These are phyloP conservation scores for Calameuta pallipes DNA, from an alignment of 2,888 invertebrate species.

Conservation along the genomic window DNA sequence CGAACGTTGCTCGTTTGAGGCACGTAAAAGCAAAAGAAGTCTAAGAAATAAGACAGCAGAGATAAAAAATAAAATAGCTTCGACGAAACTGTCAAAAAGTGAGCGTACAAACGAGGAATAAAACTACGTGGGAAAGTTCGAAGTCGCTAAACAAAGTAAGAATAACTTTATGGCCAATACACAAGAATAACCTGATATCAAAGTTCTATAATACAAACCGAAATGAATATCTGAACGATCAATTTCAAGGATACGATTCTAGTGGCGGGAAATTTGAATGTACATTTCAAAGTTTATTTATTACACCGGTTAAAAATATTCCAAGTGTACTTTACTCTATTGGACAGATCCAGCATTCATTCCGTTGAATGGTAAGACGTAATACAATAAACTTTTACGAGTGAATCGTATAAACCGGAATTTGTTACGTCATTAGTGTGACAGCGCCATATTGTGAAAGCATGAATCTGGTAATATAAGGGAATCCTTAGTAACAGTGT, in stretches of 20 bases:
- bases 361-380: not conserved
- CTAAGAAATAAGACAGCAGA: not conserved
- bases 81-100: not conserved
- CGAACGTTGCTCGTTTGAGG: conserved; percentile 5
- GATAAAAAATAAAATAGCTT: not conserved
- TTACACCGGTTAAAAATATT: not conserved
- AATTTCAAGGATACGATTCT: not conserved
- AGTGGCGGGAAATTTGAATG: not conserved
- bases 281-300: not conserved
- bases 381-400: not conserved
- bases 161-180: not conserved
- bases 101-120: not conserved
- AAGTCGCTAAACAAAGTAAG: not conserved
- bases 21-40: not conserved
- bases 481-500: conserved; percentile 53
- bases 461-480: conserved; percentile 36
- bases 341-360: not conserved
- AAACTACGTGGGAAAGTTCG: not conserved
- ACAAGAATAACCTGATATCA: not conserved
- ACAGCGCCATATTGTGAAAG: not conserved
- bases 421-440: not conserved
- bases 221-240: not conserved
- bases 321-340: not conserved
- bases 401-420: not conserved
- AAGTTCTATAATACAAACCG: not conserved